Evolutionary conservation across 2,888 invertebrate genomes (phyloP).

Genomic region (Deroplatys truncata): DNA sequence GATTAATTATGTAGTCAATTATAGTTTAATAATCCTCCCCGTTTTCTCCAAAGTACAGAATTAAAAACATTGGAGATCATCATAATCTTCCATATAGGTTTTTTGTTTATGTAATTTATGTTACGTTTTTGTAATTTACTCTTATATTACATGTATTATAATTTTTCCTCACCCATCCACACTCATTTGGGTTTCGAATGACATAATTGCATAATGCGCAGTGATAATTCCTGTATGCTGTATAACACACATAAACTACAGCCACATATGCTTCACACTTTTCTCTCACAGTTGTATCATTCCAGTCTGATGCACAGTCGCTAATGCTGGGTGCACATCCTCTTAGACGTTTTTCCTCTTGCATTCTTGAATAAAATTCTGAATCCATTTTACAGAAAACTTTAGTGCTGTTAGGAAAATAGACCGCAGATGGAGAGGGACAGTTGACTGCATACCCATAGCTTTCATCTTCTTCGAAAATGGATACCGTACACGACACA

Average conservation of each 20-base stretch:
- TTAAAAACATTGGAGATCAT: too few species aligned
- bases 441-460: neutral
- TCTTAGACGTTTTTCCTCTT: neutral
- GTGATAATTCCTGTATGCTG: neutral
- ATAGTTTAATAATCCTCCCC: too few species aligned
- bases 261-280: neutral
- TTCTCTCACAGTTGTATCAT: neutral
- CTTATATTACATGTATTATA: too few species aligned
- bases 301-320: neutral
- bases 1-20: too few species aligned
- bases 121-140: too few species aligned
- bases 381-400: neutral
- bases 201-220: neutral
- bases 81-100: too few species aligned
- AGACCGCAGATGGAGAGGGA: neutral
- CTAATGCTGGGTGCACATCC: neutral
- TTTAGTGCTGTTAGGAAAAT: neutral
- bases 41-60: too few species aligned
- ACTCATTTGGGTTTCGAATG: too few species aligned
- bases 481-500: neutral
- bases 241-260: neutral
- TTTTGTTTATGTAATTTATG: too few species aligned
- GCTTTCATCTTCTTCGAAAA: neutral
- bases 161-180: too few species aligned
- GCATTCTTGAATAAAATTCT: neutral